Base-by-base conservation (phyloP, 2,113 vertebrate genomes). In the Pygathrix nemaeus region DNA sequence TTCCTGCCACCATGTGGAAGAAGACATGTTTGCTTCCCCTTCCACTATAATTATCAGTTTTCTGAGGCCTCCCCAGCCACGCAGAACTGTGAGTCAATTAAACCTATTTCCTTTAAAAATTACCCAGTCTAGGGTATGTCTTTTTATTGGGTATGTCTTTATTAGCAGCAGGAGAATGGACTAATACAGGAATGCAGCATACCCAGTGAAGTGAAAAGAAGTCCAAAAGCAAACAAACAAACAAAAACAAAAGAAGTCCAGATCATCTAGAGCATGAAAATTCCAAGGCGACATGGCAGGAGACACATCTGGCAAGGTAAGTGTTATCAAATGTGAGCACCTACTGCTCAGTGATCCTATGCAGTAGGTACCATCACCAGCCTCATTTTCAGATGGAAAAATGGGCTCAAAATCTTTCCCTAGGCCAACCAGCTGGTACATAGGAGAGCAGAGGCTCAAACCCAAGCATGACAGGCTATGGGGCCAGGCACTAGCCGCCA, bases 221-320 rank as follows among this genome's bases (percentile, higher is more conserved):
- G 66, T 40, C n/a, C 64, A 38, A 32, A 76, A 64, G 6, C 1
- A 32, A 64, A 14, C 2, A 32, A 64, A 64, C 61, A 64, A 64
- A 2, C 27, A 64, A 32, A 32, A 64, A 14, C 61, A 4, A 30
- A 89, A 20, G 76, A 43, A 70, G 57, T 48, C 25, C 64, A 38
- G 43, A 72, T 57, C 0, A 16, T 25, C 14, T 64, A 40, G 13
- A 43, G 40, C 38, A 23, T 18, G 20, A 45, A 64, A 14, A n/a
- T 12, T 64, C 5, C 2, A 72, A 88, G 80, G 5, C 52, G 8
- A 40, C 4, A 0, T 0, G 21, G 6, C 20, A 8, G 55, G 7
- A 66, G 27, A 35, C 0, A 2, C 23, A 17, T 17, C 57, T 20
- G 64, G 14, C 17, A 12, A 76, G 55, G 23, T 1, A 45, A 21